phyloP scores from a whole-genome alignment of 2,113 vertebrate genomes.

The Neolamprologus toae region DNA sequence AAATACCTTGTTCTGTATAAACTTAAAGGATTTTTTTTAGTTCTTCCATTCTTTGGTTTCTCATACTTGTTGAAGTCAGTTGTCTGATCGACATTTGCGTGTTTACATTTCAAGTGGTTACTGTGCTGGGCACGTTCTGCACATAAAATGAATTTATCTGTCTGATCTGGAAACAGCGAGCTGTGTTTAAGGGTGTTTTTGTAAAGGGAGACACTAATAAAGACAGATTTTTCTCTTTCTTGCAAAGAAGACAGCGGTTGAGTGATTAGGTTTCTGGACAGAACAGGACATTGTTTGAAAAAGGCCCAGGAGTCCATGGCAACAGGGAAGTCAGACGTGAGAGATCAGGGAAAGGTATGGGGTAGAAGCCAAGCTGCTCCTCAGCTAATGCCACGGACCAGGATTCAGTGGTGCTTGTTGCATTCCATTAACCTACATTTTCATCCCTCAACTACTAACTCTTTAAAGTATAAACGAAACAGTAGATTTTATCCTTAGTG shows the following conservation, averaged over 20 bases:
- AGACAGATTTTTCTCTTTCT: slow-evolving; percentile 32
- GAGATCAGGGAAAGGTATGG: neutral
- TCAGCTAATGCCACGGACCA: neutral
- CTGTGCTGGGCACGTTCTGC: neutral
- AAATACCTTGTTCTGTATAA: neutral
- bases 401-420: neutral
- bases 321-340: slow-evolving; percentile 47
- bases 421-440: slow-evolving; percentile 36
- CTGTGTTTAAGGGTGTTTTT: neutral
- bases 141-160: neutral
- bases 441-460: slow-evolving; percentile 10
- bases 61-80: neutral
- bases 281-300: slow-evolving; percentile 68
- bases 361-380: slow-evolving; percentile 21
- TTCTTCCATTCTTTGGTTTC: neutral
- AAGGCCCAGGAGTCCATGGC: slow-evolving; percentile 57
- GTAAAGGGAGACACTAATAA: neutral
- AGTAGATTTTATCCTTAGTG: neutral
- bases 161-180: neutral
- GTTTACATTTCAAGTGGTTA: neutral
- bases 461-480: slow-evolving; percentile 17
- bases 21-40: neutral
- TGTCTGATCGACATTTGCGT: neutral
- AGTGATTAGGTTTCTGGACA: slow-evolving; percentile 60
- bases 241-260: slow-evolving; percentile 23